Percentiles rank a stretch among this genome's conserved stretches.
These are phyloP conservation scores for Tupiocoris notatus DNA, from an alignment of 2,888 invertebrate genomes.

Conservation along the genomic window DNA sequence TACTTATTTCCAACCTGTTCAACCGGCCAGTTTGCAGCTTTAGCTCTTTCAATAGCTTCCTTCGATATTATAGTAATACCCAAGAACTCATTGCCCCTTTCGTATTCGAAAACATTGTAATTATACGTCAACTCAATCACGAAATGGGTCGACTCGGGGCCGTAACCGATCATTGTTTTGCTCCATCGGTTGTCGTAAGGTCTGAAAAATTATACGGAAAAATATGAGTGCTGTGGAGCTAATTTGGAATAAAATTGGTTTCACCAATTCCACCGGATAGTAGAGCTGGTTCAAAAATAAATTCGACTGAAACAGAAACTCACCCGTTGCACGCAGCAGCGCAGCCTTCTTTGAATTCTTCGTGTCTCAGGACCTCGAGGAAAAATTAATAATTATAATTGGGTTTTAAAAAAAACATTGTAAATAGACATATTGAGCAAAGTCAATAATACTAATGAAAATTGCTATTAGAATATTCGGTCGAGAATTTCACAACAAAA, in stretches of 20 bases:
- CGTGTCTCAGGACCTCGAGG: constrained; percentile 82
- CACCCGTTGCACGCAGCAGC: constrained; percentile 97
- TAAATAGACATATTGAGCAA: background rate
- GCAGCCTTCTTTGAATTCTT: constrained; percentile 96
- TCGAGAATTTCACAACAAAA: too few species aligned
- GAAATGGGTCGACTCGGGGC: constrained; percentile 90
- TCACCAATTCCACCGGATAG: too few species aligned
- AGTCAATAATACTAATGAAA: too few species aligned
- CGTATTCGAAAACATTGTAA: constrained; percentile 86
- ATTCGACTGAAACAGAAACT: too few species aligned
- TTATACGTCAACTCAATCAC: constrained; percentile 97
- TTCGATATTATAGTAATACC: constrained; percentile 81
- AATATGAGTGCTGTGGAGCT: too few species aligned
- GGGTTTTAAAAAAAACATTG: background rate
- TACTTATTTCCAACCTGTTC: constrained; percentile 62
- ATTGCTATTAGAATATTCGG: too few species aligned
- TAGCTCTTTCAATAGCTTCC: constrained; percentile 72
- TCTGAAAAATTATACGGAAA: constrained; percentile 59
- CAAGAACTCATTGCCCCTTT: constrained; percentile 78
- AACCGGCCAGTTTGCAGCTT: constrained; percentile 69
- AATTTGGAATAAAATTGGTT: too few species aligned
- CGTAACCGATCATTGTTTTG: constrained; percentile 99
- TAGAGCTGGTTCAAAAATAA: too few species aligned
- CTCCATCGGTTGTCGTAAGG: constrained; percentile 98
- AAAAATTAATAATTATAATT: background rate